Base-by-base conservation (phyloP, 2,888 invertebrate genomes). In the Euzetes globulus region DNA sequence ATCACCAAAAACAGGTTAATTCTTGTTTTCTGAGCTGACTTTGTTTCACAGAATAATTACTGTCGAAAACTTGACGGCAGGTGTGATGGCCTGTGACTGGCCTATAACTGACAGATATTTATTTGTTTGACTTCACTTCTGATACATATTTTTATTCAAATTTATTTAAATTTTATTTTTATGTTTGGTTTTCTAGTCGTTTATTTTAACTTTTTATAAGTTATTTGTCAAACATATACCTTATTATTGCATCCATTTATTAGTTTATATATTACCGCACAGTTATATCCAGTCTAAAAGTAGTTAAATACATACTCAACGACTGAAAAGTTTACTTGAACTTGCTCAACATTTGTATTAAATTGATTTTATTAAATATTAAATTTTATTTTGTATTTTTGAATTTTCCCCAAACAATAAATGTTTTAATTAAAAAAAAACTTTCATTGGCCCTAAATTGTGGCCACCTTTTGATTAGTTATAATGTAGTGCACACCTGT, bases 341-440 rank as follows among this genome's bases (percentile, higher is more conserved):
- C n/a, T 63, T 63, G 63, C 63, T 63, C 63, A 63, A 63, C 27
- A 58, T 25, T 29, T 63, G 22, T 63, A 27, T 63, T n/a, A 63
- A 15, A 63, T 33, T 27, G 25, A 17, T 63, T 63, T 33, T 22
- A 58, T 63, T n/a, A 3, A 6, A 63, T 19, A n/a, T 63, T 27
- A n/a, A 37, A 27, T 63, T 37, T 17, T 63, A 63, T 63, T 63
- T 63, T 37, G 15, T 63, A 63, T 63, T 63, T 33, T 63, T 63
- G 6, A 27, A 63, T 63, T 63, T 37, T 29, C 27, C n/a, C n/a
- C 3, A 27, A 63, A n/a, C 29, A 63, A 15, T 33, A n/a, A 50
- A 19, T 19, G 19, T 19, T 19, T 50, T 19, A n/a, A 50, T 50
- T 50, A 50, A 50, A 13, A 47, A 50, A 50, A n/a, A 50, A 6